Conservation (phyloP, 1,140 invertebrate species). For the Ruditapes philippinarum region DNA sequence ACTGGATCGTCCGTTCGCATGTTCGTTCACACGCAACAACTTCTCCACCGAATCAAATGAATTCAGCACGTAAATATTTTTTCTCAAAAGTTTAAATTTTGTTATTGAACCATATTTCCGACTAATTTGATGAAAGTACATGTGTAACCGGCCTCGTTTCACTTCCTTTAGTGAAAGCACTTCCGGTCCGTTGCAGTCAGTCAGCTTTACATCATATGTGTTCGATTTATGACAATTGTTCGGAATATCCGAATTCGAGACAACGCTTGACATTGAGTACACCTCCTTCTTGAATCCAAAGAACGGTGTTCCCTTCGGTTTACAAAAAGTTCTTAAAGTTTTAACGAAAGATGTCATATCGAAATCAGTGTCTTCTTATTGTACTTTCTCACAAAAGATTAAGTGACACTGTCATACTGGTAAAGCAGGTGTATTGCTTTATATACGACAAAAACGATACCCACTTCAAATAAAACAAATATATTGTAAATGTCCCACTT, state of each 20-base stretch:
- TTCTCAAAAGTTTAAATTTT: conserved; percentile 29
- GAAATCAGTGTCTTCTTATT: not conserved
- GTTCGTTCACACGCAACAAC: not conserved
- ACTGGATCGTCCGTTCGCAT: conserved; percentile 1
- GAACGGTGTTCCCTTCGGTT: not conserved
- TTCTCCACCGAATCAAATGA: not conserved
- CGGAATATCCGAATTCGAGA: not conserved
- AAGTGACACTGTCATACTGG: too few relatives aligned
- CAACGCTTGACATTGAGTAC: not conserved
- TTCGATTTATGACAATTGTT: not conserved
- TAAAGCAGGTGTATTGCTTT: too few relatives aligned
- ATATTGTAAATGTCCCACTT: too few relatives aligned
- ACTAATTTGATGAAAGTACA: conserved; percentile 34
- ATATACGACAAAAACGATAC: too few relatives aligned
- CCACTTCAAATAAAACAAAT: too few relatives aligned
- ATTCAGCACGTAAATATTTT: conserved; percentile 43
- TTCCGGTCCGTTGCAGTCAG: not conserved
- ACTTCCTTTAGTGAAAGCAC: not conserved
- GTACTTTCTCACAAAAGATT: too few relatives aligned
- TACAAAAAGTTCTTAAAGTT: not conserved
- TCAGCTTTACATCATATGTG: not conserved
- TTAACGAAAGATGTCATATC: not conserved
- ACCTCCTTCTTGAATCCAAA: not conserved
- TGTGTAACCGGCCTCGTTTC: conserved; percentile 21
- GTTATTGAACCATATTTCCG: not conserved